Evolutionary conservation across 2,113 vertebrate species (phyloP).

Genomic region (pig (Sus scrofa)): DNA sequence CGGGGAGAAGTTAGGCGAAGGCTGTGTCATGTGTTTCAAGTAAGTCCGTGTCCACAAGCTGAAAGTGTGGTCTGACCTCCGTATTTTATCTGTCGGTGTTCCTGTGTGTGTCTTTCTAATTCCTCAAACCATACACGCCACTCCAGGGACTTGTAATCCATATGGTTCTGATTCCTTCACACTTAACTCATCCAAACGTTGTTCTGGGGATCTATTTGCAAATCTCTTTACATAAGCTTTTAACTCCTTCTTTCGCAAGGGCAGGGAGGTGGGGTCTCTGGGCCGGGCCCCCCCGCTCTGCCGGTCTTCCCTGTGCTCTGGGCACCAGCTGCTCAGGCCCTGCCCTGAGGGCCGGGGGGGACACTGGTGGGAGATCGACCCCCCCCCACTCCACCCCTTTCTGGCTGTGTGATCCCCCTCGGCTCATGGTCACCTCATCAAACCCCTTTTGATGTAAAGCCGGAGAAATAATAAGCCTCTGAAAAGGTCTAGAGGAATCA

Average conservation of each 20-base stretch:
- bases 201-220: conserved; percentile 81
- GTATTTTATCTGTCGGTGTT: conserved; percentile 70
- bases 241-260: conserved; percentile 79
- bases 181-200: conserved; percentile 85
- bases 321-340: neutral
- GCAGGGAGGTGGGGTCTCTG: neutral
- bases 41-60: conserved; percentile 61
- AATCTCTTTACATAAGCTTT: conserved; percentile 82
- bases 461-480: neutral
- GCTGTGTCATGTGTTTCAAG: conserved; percentile 67
- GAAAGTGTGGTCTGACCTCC: conserved; percentile 70
- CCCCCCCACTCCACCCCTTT: neutral
- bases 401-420: neutral
- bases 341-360: neutral
- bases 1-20: conserved; percentile 2
- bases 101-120: conserved; percentile 81
- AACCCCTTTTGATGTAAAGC: neutral
- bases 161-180: conserved; percentile 85
- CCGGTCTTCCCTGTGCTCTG: neutral
- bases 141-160: conserved; percentile 84
- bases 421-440: neutral
- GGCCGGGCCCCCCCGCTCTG: neutral
- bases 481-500: neutral
- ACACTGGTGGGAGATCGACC: neutral
- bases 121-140: conserved; percentile 83